phyloP scores from a whole-genome alignment of 2,797 vertebrate genomes.

The Thripadectes ignobilis region DNA sequence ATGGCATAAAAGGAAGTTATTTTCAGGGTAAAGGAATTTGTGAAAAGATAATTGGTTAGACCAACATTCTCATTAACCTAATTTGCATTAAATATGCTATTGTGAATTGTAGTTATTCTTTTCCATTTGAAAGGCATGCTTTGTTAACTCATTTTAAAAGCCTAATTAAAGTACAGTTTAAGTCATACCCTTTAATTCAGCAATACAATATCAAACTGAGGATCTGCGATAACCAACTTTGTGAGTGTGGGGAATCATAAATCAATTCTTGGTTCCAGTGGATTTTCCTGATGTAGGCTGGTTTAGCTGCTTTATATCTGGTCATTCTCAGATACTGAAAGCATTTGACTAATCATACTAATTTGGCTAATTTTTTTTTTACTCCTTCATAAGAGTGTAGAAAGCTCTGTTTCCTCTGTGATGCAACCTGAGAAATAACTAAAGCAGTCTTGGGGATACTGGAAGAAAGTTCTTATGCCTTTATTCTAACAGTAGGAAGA shows the following conservation, averaged over 20 bases:
- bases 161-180: slow-evolving; percentile 18
- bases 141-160: slow-evolving; percentile 44
- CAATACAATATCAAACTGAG: not conserved
- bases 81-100: slow-evolving; percentile 59
- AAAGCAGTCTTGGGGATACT: not conserved
- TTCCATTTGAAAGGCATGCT: slow-evolving; percentile 31
- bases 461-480: not conserved
- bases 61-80: slow-evolving; percentile 64
- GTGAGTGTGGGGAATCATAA: not conserved
- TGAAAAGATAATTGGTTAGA: slow-evolving; percentile 60
- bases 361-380: not conserved
- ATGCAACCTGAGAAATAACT: not conserved
- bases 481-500: not conserved
- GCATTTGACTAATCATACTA: not conserved
- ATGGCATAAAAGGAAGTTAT: slow-evolving; percentile 42
- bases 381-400: not conserved
- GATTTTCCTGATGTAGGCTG: not conserved
- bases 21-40: slow-evolving; percentile 38
- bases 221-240: not conserved
- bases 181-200: slow-evolving; percentile 3
- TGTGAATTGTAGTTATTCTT: slow-evolving; percentile 57
- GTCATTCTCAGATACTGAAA: not conserved
- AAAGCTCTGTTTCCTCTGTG: not conserved
- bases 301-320: not conserved
- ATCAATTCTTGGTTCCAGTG: not conserved